Base-by-base conservation (phyloP, 2,888 invertebrate genomes). In the Lepidonotus clava region DNA sequence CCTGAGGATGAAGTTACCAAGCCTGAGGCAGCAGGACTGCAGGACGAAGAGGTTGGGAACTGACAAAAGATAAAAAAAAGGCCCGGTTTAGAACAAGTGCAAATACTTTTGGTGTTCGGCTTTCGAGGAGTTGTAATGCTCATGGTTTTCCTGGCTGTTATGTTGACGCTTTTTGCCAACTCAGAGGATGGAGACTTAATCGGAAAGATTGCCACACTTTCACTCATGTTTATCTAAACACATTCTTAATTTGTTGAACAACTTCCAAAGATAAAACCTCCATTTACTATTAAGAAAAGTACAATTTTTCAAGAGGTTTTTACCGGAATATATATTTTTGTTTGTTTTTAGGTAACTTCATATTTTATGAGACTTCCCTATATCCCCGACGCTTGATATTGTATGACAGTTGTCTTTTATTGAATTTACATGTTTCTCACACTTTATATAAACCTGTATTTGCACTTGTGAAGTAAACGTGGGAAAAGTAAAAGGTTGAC, bases 91-190 rank as follows among this genome's bases (percentile, higher is more conserved):
- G 11, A 38, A 14, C 76, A 76, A n/a, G 76, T 76, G 76, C 80
- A 80, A 46, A 28, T 80, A n/a, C 24, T 46, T 28, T 80, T 80
- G 80, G 80, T 46, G 24, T 80, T 80, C 80, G 46, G 80, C 46
- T 46, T 41, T 32, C 80, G 51, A 51, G 80, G 80, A 34, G 46
- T 80, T 14, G 32, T 32, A 28, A 28, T 80, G 28, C 46, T 80
- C 51, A 46, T 80, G 14, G 24, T 24, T 24, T 46, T 80, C 14
- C 24, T 80, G 46, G 41, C 80, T 46, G 71, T 71, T 18, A 14
- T 71, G 1, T 71, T 11, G 71, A 71, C 36, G 21, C 71, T 71
- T 14, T 71, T 71, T 28, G 61, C 28, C 61, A 61, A 5, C 61
- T 61, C 61, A n/a, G 61, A 61, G 28, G 61, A 61, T 61, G 61